Percentiles rank a stretch among this genome's conserved stretches.
Conservation (phyloP, 2,888 invertebrate species). For the Drosophila prolongata region DNA sequence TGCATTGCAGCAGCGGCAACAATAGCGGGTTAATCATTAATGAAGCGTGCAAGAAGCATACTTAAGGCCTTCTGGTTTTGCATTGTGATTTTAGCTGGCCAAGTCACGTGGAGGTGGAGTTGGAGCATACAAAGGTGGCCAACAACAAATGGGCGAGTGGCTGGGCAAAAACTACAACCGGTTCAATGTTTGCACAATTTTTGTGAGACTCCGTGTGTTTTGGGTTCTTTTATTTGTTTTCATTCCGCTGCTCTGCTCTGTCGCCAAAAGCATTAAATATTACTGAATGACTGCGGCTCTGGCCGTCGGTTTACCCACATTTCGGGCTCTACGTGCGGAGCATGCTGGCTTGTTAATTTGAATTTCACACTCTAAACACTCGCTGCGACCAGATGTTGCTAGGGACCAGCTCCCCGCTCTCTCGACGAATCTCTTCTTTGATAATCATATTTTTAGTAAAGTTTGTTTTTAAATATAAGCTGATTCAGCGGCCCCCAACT, state of each 20-base stretch:
- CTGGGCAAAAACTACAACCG: constrained; percentile 68
- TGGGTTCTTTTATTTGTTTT: constrained; percentile 14
- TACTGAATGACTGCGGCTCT: constrained; percentile 62
- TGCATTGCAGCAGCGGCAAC: constrained; percentile 53
- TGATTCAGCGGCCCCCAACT: constrained; percentile 19
- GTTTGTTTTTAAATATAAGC: constrained; percentile 34
- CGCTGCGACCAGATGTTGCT: constrained; percentile 25
- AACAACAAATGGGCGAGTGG: constrained; percentile 23
- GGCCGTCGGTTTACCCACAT: constrained; percentile 42
- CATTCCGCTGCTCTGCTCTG: constrained; percentile 42
- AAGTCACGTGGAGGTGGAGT: constrained; percentile 17
- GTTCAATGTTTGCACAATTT: constrained; percentile 79
- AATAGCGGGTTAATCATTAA: constrained; percentile 64
- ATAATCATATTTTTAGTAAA: constrained; percentile 56
- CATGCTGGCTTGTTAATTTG: constrained; percentile 64
- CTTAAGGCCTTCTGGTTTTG: constrained; percentile 16
- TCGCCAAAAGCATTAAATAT: constrained; percentile 71
- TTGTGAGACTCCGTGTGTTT: constrained; percentile 7
- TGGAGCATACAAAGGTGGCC: constrained; percentile 1
- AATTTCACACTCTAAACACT: constrained; percentile 67
- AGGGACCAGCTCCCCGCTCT: constrained; percentile 15
- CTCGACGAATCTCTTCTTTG: constrained; percentile 3
- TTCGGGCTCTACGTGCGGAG: constrained; percentile 63
- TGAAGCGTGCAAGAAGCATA: constrained; percentile 72
- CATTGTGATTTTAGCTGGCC: constrained; percentile 22